Conservation (phyloP, 2,797 vertebrate genomes). For the Phyllotis vaccarum region DNA sequence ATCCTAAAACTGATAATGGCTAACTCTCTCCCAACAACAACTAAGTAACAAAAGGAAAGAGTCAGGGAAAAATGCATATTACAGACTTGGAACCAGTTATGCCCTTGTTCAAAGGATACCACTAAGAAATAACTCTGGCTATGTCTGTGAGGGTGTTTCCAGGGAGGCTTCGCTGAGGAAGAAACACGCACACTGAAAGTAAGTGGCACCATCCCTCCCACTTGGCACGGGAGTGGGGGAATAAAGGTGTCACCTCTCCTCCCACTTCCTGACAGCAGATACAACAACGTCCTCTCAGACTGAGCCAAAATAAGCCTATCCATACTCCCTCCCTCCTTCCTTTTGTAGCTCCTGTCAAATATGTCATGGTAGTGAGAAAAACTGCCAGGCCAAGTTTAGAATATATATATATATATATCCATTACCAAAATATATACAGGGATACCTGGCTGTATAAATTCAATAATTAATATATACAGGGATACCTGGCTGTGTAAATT, state of each 20-base stretch:
- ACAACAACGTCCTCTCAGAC: background rate
- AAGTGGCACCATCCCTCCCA: background rate
- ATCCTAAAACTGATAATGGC: background rate
- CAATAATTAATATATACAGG: constrained; percentile 31
- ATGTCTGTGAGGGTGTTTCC: background rate
- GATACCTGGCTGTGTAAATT: background rate
- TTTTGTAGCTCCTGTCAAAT: background rate
- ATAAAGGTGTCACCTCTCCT: background rate
- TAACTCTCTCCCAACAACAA: constrained; percentile 9
- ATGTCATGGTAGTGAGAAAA: background rate
- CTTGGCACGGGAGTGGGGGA: background rate
- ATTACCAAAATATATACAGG: constrained; percentile 34
- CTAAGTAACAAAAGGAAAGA: constrained; percentile 54
- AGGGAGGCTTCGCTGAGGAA: background rate
- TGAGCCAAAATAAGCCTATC: background rate
- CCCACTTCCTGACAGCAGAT: background rate
- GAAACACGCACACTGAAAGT: background rate
- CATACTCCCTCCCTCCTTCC: too few species aligned
- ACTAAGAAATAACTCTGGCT: background rate
- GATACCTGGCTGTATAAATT: background rate
- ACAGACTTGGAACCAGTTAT: constrained; percentile 25
- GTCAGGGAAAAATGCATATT: background rate
- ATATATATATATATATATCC: background rate
- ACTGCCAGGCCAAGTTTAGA: background rate
- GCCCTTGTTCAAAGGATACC: background rate